These are phyloP conservation scores for Ommatoiulus sabulosus DNA, from an alignment of 2,888 invertebrate genomes.

Conservation along the genomic window DNA sequence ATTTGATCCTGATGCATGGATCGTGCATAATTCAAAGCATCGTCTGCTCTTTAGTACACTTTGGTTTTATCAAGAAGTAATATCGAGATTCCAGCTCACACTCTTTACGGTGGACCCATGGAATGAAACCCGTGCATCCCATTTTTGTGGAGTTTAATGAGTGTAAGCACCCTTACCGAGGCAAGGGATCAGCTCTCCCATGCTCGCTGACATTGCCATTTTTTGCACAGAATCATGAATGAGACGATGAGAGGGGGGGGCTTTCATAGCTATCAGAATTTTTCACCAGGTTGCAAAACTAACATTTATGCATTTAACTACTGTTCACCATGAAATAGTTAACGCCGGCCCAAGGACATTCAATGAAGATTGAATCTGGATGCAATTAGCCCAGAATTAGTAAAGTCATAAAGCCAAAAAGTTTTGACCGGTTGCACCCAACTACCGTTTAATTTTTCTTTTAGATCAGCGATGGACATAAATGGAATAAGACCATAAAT, in stretches of 20 bases:
- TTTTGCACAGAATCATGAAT: too few relatives aligned
- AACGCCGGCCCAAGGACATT: neutral
- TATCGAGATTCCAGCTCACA: neutral
- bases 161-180: neutral
- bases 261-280: neutral
- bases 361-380: too few relatives aligned
- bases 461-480: too few relatives aligned
- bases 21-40: neutral
- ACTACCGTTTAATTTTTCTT: neutral
- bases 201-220: too few relatives aligned
- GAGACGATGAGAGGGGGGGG: too few relatives aligned
- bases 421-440: neutral
- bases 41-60: neutral
- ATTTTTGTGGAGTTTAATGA: neutral
- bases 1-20: too few relatives aligned
- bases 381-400: too few relatives aligned
- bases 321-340: neutral
- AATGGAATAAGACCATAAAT: too few relatives aligned
- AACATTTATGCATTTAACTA: neutral
- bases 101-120: neutral
- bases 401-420: neutral
- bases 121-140: conserved; percentile 5
- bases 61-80: too few relatives aligned
- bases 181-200: too few relatives aligned
- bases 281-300: neutral